These are phyloP conservation scores for Xiphorhynchus erythropygius DNA, from an alignment of 2,797 vertebrate genomes.

Conservation along the genomic window DNA sequence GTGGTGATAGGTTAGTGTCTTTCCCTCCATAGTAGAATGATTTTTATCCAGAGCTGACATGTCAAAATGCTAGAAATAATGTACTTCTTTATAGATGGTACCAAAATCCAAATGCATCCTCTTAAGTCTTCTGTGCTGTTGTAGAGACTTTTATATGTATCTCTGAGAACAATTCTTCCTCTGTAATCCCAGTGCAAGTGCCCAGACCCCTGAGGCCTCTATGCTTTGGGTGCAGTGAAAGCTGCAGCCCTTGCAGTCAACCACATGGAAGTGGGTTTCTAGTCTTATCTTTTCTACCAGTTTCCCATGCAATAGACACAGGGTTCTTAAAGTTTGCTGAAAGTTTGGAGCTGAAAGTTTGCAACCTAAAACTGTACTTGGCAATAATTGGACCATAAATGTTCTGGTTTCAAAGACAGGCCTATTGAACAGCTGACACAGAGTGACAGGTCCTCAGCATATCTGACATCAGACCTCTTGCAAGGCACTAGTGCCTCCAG, in stretches of 20 bases:
- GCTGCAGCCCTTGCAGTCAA: not conserved
- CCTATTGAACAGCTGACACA: not conserved
- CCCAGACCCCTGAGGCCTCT: not conserved
- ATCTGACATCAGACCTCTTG: not conserved
- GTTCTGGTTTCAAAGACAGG: not conserved
- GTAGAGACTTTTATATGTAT: not conserved
- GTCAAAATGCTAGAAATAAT: not conserved
- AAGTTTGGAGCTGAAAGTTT: not conserved
- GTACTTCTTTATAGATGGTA: not conserved
- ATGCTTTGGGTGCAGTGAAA: not conserved
- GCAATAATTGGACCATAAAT: not conserved
- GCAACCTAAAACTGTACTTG: not conserved
- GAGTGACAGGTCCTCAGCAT: not conserved
- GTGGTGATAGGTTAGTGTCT: not conserved
- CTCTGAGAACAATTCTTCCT: not conserved
- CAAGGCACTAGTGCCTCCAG: not conserved
- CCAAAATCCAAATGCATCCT: not conserved
- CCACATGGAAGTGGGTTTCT: not conserved
- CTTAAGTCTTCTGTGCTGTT: not conserved
- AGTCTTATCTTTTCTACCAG: not conserved
- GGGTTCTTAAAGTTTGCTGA: not conserved
- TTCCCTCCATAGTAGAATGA: rapidly evolving
- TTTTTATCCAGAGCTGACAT: not conserved
- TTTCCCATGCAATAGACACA: not conserved
- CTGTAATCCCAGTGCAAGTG: not conserved